These are phyloP conservation scores for Eumeta japonica DNA, from an alignment of 1,140 invertebrate genomes.

Conservation along the genomic window DNA sequence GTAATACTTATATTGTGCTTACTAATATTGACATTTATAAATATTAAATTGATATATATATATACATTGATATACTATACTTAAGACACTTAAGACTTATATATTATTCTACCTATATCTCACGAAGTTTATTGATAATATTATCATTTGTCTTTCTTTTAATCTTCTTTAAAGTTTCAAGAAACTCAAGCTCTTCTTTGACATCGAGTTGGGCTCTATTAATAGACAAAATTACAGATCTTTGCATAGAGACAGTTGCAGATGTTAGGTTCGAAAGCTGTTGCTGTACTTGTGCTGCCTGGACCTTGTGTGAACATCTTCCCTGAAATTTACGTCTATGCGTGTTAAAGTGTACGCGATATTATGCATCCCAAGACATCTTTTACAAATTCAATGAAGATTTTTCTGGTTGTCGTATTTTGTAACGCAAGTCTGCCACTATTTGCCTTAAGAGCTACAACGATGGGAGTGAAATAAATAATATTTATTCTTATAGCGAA, in stretches of 20 bases:
- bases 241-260: conserved; percentile 18
- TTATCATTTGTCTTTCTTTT: conserved; percentile 28
- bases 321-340: conserved; percentile 9
- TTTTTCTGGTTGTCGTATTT: conserved; percentile 17
- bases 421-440: conserved; percentile 20
- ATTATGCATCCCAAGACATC: conserved; percentile 10
- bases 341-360: conserved; percentile 12
- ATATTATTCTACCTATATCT: conserved; percentile 40
- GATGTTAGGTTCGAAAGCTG: conserved; percentile 6
- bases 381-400: conserved; percentile 14
- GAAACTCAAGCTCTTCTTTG: conserved; percentile 26
- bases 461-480: conserved; percentile 18
- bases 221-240: conserved; percentile 24
- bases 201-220: conserved; percentile 24
- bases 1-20: no score
- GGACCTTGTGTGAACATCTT: no score
- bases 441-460: conserved; percentile 16
- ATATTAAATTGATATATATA: conserved; percentile 31
- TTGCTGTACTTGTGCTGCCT: no score
- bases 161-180: conserved; percentile 25
- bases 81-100: conserved; percentile 35
- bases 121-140: conserved; percentile 26
- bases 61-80: conserved; percentile 25
- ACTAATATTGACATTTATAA: no score
- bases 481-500: conserved; percentile 11